Base-by-base conservation (phyloP, 2,797 vertebrate species). In the Rhynchonycteris naso region DNA sequence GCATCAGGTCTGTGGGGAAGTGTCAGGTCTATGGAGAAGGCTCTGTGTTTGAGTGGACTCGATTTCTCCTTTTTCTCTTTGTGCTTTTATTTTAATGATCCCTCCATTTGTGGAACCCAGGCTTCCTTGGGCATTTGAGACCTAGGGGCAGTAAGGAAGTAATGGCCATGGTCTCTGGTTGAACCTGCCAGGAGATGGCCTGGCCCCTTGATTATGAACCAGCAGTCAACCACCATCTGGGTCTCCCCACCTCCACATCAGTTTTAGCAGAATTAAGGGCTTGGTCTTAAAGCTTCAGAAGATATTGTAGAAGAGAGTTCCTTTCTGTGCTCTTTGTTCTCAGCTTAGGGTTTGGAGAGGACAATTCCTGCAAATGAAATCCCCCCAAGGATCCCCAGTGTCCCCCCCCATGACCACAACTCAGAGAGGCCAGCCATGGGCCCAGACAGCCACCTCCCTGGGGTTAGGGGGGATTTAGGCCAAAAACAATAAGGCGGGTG, bases 401-500 rank as follows among this genome's bases (percentile, higher is more conserved):
- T 61, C 76, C 61, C 22, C 58, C 13, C 22, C 61, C 78, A 74
- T 71, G 61, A 95, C 93, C 89, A 74, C 90, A 71, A 54, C 68
- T 95, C 88, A 61, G 58, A 93, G 82, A 93, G 90, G 80, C 93
- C 90, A 96, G 79, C 82, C 24, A 18, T 11, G 2, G 84, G 63
- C 79, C 90, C 92, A 94, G 95, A 96, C 96, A 94, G 80, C 93
- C 89, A 79, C 90, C 74, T 95, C 96, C 94, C 96, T 0, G 33
- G 95, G 72, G 80, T 90, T 47, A 21, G 15, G 87, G 83, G n/a
- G 82, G 82, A 50, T 10, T 28, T 30, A 50, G 91, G 95, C 95
- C 94, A 96, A 97, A 92, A 97, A 95, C 96, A 97, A 94, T 93
- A 97, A 92, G 72, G 63, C 4, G 69, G 88, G 82, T 95, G 88